Evolutionary conservation across 2,113 vertebrate genomes (phyloP).

Genomic region (Gnathonemus echidnorhynchus): DNA sequence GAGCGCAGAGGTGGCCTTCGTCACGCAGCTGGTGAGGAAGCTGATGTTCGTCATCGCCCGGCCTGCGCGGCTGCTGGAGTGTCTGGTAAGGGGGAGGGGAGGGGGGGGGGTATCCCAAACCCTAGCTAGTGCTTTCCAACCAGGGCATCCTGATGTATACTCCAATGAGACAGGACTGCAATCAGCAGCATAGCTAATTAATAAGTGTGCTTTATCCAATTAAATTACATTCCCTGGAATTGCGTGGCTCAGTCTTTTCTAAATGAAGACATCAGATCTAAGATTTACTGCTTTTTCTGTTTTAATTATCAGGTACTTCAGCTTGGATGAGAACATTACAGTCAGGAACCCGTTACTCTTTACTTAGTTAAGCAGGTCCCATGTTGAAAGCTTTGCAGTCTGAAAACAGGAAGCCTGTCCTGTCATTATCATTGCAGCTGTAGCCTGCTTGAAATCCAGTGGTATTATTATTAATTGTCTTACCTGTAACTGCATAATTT

Average conservation of each 20-base stretch:
- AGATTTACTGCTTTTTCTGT: not conserved
- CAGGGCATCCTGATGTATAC: not conserved
- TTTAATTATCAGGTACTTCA: not conserved
- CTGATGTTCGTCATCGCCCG: constrained; percentile 94
- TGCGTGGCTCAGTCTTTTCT: not conserved
- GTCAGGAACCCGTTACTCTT: not conserved
- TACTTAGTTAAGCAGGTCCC: not conserved
- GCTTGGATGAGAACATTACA: not conserved
- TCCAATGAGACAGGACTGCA: not conserved
- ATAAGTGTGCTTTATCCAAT: not conserved
- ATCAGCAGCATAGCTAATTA: not conserved
- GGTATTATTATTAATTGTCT: not conserved
- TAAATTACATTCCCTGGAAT: not conserved
- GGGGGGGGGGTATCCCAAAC: not conserved
- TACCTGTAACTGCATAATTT: not conserved
- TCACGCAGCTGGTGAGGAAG: constrained; percentile 85
- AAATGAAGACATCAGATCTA: not conserved
- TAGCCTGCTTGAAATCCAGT: not conserved
- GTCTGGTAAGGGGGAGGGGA: constrained; percentile 70
- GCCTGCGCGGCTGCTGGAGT: constrained; percentile 88
- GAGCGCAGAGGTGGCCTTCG: constrained; percentile 85
- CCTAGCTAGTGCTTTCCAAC: not conserved
- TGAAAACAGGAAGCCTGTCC: not conserved
- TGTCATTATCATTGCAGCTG: not conserved
- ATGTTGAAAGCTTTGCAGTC: not conserved